Conservation (phyloP, 35 echinoderm and acorn worm species). For the Ophiothrix spiculata region DNA sequence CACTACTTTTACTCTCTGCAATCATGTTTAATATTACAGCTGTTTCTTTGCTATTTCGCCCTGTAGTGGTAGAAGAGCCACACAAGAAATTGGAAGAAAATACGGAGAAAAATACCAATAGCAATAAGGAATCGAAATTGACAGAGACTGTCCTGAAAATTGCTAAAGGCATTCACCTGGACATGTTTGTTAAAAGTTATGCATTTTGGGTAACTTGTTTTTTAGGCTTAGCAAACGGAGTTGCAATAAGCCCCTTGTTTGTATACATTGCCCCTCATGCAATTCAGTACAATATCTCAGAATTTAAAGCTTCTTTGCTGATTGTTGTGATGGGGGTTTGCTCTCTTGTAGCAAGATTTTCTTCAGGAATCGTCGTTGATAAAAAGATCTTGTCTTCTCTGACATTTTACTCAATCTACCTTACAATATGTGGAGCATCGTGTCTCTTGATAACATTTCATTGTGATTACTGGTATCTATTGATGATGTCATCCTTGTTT, state of each 20-base stretch:
- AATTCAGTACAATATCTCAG: not conserved
- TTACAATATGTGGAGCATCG: not conserved
- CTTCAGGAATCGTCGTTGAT: not conserved
- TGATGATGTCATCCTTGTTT: not conserved
- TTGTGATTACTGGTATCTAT: not conserved
- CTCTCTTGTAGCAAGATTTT: not conserved
- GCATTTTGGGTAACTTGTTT: not conserved
- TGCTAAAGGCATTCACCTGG: not conserved
- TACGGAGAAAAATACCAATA: not conserved
- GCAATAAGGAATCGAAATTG: not conserved
- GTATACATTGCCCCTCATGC: slow-evolving; percentile 2
- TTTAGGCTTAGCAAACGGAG: not conserved
- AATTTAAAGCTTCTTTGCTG: not conserved
- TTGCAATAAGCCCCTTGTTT: not conserved
- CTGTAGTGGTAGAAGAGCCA: not conserved
- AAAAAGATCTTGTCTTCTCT: not conserved
- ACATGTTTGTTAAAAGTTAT: not conserved
- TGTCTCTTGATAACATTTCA: not conserved
- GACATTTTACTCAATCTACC: not conserved
- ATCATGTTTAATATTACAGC: not conserved
- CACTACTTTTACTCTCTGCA: not conserved
- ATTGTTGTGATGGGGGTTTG: not conserved
- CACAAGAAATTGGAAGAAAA: not conserved
- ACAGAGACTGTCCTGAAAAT: not conserved
- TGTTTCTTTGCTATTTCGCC: not conserved